Base-by-base conservation (phyloP, 1,140 invertebrate species). In the Amphibalanus amphitrite region DNA sequence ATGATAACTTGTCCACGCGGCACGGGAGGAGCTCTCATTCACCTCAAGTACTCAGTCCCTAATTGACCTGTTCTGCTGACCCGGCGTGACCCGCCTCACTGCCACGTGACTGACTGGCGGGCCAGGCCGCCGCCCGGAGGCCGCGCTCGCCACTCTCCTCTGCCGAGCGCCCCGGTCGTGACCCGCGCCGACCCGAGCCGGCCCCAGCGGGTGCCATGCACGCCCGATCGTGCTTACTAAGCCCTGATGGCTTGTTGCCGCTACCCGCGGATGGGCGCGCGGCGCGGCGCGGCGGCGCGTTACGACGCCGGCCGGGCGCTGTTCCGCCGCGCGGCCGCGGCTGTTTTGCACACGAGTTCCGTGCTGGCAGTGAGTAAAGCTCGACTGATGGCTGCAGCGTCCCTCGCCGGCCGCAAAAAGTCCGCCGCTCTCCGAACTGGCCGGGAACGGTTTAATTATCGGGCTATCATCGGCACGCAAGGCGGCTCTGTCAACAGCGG, bases 371-470 rank as follows among this genome's bases (percentile, higher is more conserved):
- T 13, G 47, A 59, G 20, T 59, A 59, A 59, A 59, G 47, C 47
- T 1, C 13, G 47, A 59, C 47, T 59, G 47, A 59, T 59, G 47
- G 47, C 47, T 20, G 47, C 47, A 59, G 13, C 47, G 47, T 59
- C 47, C 47, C 47, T 59, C 20, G 47, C 13, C 47, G 47, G 17
- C 47, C 13, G 47, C 47, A 59, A 59, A 59, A 59, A 59, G 47
- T 59, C 47, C 20, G 47, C 47, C 10, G 47, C 47, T 59, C 47
- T 59, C 20, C 13, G 47, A 59, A 59, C 47, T 20, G 47, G 47
- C 47, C 47, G 47, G 47, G 47, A 59, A 59, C 47, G 47, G 47
- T 59, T 59, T 59, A 59, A 59, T 59, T 59, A 59, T 59, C 47
- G 47, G 47, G 47, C 47, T 59, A 59, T 59, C 47, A 59, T 6